Conservation (phyloP, 2,113 vertebrate genomes). For the Myotis lucifugus region DNA sequence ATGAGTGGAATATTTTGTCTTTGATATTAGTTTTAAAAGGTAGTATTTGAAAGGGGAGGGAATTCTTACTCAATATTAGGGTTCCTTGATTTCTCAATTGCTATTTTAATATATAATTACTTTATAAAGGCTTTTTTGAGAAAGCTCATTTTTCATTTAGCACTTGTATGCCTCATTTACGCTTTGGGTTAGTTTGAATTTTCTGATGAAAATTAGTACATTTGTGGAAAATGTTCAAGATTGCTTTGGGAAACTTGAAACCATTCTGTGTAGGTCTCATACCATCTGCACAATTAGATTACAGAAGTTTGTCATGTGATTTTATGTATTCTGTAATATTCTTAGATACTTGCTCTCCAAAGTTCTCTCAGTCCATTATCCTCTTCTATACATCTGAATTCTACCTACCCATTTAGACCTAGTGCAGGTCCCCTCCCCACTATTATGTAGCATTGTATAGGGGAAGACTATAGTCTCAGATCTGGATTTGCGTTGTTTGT, state of each 20-base stretch:
- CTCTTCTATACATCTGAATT: background rate
- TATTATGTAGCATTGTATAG: background rate
- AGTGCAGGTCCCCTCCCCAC: background rate
- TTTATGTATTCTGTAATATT: background rate
- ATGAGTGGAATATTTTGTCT: background rate
- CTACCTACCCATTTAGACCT: background rate
- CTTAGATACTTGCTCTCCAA: background rate
- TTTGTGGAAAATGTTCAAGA: background rate
- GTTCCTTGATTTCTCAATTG: constrained; percentile 36
- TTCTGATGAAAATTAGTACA: constrained; percentile 39
- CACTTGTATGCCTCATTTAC: background rate
- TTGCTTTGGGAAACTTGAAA: background rate
- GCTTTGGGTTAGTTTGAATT: constrained; percentile 50
- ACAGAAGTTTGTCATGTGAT: background rate
- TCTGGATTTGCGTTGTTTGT: background rate
- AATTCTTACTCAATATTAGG: constrained; percentile 6
- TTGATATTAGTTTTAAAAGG: constrained; percentile 51
- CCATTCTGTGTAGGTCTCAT: background rate
- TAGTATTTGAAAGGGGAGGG: background rate
- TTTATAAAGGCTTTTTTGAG: constrained; percentile 1
- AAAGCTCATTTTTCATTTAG: constrained; percentile 36
- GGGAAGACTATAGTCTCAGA: background rate
- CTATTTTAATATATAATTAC: background rate
- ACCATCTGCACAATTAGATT: background rate
- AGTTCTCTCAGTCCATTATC: background rate